Evolutionary conservation across 1,140 invertebrate species (phyloP).

Genomic region (Penaeus vannamei): DNA sequence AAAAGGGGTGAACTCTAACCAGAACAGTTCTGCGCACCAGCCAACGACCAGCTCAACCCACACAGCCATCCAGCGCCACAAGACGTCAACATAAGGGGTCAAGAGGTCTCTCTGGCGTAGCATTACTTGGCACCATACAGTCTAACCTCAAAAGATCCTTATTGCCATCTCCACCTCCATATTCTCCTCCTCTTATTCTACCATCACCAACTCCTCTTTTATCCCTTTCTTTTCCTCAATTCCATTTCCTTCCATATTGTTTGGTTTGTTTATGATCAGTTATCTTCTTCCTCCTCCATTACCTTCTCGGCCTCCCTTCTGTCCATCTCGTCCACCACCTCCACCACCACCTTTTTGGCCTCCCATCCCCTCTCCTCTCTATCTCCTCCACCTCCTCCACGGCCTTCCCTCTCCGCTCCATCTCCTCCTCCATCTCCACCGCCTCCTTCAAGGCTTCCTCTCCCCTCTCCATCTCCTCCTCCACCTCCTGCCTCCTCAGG

Average conservation of each 20-base stretch:
- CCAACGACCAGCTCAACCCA: too few species aligned
- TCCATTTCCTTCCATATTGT: neutral
- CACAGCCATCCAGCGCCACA: too few species aligned
- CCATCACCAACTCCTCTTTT: neutral
- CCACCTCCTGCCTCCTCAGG: neutral
- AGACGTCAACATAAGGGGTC: too few species aligned
- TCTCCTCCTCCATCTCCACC: neutral
- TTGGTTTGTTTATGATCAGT: too few species aligned
- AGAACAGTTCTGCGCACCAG: too few species aligned
- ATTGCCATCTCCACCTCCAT: too few species aligned
- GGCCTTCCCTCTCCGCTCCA: neutral
- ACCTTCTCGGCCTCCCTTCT: neutral
- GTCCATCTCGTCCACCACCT: neutral
- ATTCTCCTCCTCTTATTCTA: neutral
- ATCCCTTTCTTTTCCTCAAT: neutral
- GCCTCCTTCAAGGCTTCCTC: neutral
- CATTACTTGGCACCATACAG: too few species aligned
- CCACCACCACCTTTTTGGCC: neutral
- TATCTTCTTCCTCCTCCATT: neutral
- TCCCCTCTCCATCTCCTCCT: neutral
- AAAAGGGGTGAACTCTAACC: too few species aligned
- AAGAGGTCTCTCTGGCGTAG: too few species aligned
- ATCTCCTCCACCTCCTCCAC: neutral
- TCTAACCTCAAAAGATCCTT: too few species aligned
- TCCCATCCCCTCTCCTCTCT: neutral